Base-by-base conservation (phyloP, 2,888 invertebrate genomes). In the Agonopterix alstromeriana region DNA sequence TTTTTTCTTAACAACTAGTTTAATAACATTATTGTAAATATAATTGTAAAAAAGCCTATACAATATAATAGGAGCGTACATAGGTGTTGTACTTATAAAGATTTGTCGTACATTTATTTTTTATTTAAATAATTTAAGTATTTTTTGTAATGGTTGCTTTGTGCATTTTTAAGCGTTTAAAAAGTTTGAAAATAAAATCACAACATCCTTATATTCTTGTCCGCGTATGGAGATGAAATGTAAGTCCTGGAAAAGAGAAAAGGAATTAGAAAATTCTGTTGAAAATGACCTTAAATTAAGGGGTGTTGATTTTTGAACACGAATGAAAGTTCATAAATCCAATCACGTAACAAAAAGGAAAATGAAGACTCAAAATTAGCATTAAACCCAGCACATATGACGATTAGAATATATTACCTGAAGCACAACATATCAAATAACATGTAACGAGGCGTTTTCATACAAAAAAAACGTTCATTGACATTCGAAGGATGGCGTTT, bases 171-270 rank as follows among this genome's bases (percentile, higher is more conserved):
- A 77, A 78, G 73, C 71, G 67, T 56, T 61, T 60, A 47, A 48
- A 46, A n/a, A 42, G 43, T 49, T 55, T 49, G 56, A 44, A 51
- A 50, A 27, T 27, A 27, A 48, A 58, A 75, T 90, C 83, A 91
- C 82, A 91, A 80, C 90, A 91, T 90, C 75, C 90, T 85, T 79
- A 92, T 86, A 70, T 92, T 92, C 76, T 90, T 92, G 81, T 92
- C 92, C 53, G 91, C 90, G 77, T 89, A 90, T 52, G 92, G 92
- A 65, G 92, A 92, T 68, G 90, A 89, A 77, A 93, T 92, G 89
- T 92, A 92, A 60, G 90, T 89, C 77, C 92, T 93, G 90, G 36
- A 90, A 91, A 65, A 67, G 60, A 65, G 57, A 65, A n/a, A 38
- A 38, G 9, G 38, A 38, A n/a, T 38, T 38, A 38, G 38, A n/a